Evolutionary conservation across 2,113 vertebrate species (phyloP), one percentile per base, ranked within the genome.

Genomic region (Antigone vipio): DNA sequence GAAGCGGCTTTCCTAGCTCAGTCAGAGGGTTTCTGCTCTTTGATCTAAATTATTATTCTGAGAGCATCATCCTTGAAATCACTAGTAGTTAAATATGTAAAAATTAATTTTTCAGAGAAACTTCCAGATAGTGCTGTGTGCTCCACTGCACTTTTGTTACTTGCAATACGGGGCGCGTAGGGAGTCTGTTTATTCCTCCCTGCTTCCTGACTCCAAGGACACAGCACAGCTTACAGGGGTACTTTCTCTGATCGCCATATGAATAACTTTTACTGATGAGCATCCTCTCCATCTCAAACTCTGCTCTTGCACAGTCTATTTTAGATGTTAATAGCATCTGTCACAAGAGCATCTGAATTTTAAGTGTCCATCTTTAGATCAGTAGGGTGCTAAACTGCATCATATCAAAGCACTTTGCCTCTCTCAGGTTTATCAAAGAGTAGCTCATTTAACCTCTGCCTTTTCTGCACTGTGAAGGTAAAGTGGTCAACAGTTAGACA

Each of bases 121-220:
- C 42, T 66, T 44, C 38, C 47, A 20, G 42, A 2, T 5, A 38
- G 59, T 27, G 34, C 55, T 22, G 6, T 40, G 34, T 44, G 56
- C 71, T 64, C 69, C 22, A 4, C 63, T 77, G 45, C 42, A 12
- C 13, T 22, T 79, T 9, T 14, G 9, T 66, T 30, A 4, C 8
- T 8, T 53, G n/a, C 13, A 20, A 0, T 29, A 13, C 2, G 4
- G 55, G 34, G 52, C 1, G 11, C 40, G 8, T 3, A 29, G 59
- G 42, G 66, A 62, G 17, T 56, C 49, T 69, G 6, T 42, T 44
- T 12, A 1, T 67, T 9, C 32, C 35, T 59, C 47, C 12, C 22
- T 13, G 40, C 60, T 42, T 45, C 24, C 53, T 88, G 78, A 44
- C 66, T 44, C 19, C 0, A 1, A 23, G 38, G 44, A 16, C 44